Percentiles rank a stretch among this genome's conserved stretches.
Evolutionary conservation across 1,140 invertebrate species (phyloP).

Genomic region (Saxidomus purpurata): DNA sequence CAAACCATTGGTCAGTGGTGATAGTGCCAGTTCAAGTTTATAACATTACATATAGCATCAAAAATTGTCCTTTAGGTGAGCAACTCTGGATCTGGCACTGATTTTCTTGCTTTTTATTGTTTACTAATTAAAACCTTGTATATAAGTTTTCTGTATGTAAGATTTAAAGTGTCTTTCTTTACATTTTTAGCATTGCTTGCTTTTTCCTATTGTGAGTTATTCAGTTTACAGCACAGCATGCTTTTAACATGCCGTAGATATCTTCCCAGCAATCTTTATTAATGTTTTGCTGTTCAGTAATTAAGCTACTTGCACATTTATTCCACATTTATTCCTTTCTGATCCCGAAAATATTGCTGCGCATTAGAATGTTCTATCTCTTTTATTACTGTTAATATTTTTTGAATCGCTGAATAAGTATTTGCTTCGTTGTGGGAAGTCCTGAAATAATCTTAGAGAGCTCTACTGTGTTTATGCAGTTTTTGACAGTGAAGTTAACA

Average conservation of each 20-base stretch:
- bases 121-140: too few relatives aligned
- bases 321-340: not conserved
- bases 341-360: not conserved
- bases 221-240: constrained; percentile 20
- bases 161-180: too few relatives aligned
- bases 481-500: constrained; percentile 35
- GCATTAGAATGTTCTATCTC: not conserved
- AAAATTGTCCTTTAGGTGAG: too few relatives aligned
- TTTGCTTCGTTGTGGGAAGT: constrained; percentile 18
- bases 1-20: too few relatives aligned
- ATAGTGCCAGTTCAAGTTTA: too few relatives aligned
- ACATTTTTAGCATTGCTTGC: not conserved
- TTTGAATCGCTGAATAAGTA: not conserved
- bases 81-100: too few relatives aligned
- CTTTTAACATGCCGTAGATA: constrained; percentile 38
- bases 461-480: constrained; percentile 21
- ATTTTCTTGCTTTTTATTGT: too few relatives aligned
- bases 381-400: constrained; percentile 34
- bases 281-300: constrained; percentile 4
- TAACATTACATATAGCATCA: too few relatives aligned
- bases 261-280: not conserved
- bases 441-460: not conserved
- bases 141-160: too few relatives aligned
- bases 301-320: constrained; percentile 2
- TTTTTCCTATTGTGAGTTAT: not conserved